Evolutionary conservation across 2,113 vertebrate species (phyloP).

Genomic region (Phaetusa simplex): DNA sequence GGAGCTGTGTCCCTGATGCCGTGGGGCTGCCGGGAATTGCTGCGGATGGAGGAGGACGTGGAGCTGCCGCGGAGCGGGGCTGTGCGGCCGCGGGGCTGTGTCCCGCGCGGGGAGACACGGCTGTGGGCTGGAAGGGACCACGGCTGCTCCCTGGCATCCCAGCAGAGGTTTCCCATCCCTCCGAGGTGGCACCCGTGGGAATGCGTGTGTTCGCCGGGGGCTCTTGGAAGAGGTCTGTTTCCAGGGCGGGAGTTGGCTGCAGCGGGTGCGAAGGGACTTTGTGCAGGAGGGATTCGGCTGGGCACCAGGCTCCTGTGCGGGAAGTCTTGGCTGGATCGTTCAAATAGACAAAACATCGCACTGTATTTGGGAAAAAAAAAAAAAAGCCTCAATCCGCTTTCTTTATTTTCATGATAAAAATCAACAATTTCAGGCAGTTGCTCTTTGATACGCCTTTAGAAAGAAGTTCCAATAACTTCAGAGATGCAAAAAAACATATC

Average conservation of each 20-base stretch:
- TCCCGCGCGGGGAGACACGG: too few species aligned
- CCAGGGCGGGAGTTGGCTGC: neutral
- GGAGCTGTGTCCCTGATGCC: neutral
- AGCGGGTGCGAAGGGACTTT: neutral
- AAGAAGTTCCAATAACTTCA: neutral
- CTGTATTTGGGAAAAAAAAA: neutral
- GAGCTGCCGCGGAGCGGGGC: neutral
- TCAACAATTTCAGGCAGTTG: neutral
- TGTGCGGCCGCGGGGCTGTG: neutral
- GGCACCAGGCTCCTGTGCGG: fast-evolving
- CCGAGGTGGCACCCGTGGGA: fast-evolving
- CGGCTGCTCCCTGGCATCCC: neutral
- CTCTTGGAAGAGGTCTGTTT: neutral
- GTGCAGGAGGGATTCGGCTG: neutral
- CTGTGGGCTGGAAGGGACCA: neutral
- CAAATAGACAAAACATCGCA: neutral
- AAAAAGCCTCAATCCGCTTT: neutral
- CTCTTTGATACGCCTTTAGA: neutral
- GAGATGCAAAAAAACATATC: neutral
- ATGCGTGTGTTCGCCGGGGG: fast-evolving
- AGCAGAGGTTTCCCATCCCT: neutral
- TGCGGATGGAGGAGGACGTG: neutral
- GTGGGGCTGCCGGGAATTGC: neutral
- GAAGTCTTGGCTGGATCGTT: neutral
- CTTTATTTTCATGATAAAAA: neutral